These are phyloP conservation scores for Catharus fuscescens DNA, from an alignment of 2,113 vertebrate genomes.

Conservation along the genomic window DNA sequence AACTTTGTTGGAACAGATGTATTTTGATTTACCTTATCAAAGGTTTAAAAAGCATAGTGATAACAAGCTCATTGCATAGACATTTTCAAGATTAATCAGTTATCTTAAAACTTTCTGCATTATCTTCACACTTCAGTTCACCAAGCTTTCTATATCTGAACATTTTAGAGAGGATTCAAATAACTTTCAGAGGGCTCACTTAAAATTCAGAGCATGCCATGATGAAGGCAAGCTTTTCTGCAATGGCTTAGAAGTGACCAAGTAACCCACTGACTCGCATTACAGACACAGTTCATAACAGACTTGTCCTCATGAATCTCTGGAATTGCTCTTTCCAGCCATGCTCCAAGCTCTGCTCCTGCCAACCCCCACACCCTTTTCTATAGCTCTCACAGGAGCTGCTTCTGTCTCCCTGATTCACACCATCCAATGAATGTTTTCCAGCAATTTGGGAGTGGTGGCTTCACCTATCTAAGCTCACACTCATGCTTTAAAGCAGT, in stretches of 20 bases:
- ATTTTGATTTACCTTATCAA: constrained; percentile 34
- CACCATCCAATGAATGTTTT: neutral
- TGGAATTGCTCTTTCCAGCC: neutral
- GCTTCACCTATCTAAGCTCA: neutral
- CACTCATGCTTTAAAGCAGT: neutral
- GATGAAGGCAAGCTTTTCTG: neutral
- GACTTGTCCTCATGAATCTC: neutral
- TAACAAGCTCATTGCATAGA: constrained; percentile 3
- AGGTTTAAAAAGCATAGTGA: neutral
- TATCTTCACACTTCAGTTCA: constrained; percentile 4
- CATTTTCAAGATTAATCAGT: constrained; percentile 2
- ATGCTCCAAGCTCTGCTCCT: neutral
- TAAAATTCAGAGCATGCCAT: neutral
- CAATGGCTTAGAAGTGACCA: constrained; percentile 10
- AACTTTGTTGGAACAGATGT: neutral
- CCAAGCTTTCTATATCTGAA: neutral
- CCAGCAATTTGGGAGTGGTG: neutral
- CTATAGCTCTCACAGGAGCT: neutral
- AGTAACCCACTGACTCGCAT: neutral
- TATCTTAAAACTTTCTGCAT: neutral
- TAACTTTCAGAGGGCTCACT: neutral
- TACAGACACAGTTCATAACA: neutral
- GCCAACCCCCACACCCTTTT: neutral
- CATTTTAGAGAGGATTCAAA: neutral
- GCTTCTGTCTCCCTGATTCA: neutral